Evolutionary conservation across 2,888 invertebrate species (phyloP).

Genomic region (Campoletis raptor): DNA sequence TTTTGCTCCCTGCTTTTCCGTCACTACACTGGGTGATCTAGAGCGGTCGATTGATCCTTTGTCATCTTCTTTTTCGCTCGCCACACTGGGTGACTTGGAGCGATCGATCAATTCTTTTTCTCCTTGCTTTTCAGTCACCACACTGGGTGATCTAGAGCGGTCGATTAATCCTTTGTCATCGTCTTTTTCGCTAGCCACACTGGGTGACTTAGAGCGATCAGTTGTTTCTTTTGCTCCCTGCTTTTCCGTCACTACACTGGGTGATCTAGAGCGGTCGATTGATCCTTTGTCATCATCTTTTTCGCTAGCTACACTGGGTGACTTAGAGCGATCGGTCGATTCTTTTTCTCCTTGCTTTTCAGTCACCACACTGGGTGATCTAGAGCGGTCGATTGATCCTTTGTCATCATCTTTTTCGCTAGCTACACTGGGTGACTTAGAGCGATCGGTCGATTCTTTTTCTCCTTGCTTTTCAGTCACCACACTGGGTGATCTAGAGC

Average conservation of each 20-base stretch:
- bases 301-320: conserved; percentile 51
- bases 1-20: neutral
- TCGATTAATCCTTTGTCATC: conserved; percentile 13
- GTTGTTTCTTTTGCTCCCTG: conserved; percentile 47
- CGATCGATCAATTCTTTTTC: neutral
- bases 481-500: conserved; percentile 46
- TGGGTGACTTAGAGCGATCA: conserved; percentile 51
- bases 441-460: neutral
- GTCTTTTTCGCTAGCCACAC: conserved; percentile 15
- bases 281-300: conserved; percentile 21
- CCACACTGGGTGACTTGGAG: neutral
- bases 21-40: neutral
- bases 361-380: conserved; percentile 23
- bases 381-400: conserved; percentile 23
- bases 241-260: conserved; percentile 32
- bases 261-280: conserved; percentile 18
- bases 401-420: conserved; percentile 49
- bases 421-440: conserved; percentile 46
- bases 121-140: conserved; percentile 9
- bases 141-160: conserved; percentile 46
- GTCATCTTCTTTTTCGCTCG: neutral
- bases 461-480: conserved; percentile 9
- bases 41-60: neutral
- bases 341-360: conserved; percentile 31
- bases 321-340: neutral